Evolutionary conservation across 1,140 invertebrate species (phyloP).

Genomic region (Chlorops oryzae): DNA sequence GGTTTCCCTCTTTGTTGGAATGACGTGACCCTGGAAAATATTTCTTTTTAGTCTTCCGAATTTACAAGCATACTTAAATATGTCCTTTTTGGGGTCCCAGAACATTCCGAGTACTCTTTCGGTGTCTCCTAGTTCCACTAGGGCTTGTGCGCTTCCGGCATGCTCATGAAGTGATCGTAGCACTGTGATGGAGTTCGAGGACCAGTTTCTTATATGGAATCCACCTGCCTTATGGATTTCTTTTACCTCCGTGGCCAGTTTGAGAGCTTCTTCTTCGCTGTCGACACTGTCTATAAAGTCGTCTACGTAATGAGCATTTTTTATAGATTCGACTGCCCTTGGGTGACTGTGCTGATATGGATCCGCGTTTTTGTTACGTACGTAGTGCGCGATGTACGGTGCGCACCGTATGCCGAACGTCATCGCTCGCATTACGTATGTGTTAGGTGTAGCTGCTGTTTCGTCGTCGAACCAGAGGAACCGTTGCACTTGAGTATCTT

Average conservation of each 20-base stretch:
- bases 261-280: too few relatives aligned
- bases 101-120: slow-evolving; percentile 2
- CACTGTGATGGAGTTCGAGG: slow-evolving; percentile 6
- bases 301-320: too few relatives aligned
- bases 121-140: background rate
- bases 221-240: slow-evolving; percentile 17
- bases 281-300: too few relatives aligned
- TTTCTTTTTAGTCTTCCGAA: background rate
- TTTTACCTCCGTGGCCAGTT: slow-evolving; percentile 14
- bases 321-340: too few relatives aligned
- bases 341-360: too few relatives aligned
- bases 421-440: slow-evolving; percentile 2
- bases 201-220: slow-evolving; percentile 18
- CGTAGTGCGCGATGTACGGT: background rate
- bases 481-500: slow-evolving; percentile 1
- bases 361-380: too few relatives aligned
- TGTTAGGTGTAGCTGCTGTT: background rate
- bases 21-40: background rate
- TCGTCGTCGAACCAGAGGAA: slow-evolving; percentile 7
- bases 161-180: too few relatives aligned
- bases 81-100: background rate
- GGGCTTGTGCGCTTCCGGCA: too few relatives aligned
- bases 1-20: slow-evolving; percentile 7
- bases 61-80: background rate
- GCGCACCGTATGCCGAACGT: background rate